Percentiles rank a stretch among this genome's conserved stretches.
These are phyloP conservation scores for Nezara viridula DNA, from an alignment of 2,888 invertebrate species.

Conservation along the genomic window DNA sequence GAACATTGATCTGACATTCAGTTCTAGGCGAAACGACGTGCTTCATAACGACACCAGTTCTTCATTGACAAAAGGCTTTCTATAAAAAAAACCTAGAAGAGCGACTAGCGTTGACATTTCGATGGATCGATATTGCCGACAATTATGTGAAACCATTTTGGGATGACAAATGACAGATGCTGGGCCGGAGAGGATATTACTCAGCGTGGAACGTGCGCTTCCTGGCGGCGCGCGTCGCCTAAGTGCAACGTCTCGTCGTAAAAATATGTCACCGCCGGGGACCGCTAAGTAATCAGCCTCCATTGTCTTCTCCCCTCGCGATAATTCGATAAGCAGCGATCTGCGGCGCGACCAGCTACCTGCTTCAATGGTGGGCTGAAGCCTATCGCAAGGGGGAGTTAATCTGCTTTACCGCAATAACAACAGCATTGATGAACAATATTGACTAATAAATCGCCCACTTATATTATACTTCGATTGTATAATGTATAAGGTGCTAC, in stretches of 20 bases:
- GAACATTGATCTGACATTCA: no score
- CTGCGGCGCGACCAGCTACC: background rate
- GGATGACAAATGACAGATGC: constrained; percentile 13
- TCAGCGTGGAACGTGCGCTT: background rate
- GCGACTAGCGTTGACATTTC: background rate
- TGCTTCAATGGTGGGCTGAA: background rate
- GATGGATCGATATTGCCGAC: background rate
- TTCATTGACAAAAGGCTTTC: background rate
- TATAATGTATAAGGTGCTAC: no score
- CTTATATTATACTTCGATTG: no score
- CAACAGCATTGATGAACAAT: background rate
- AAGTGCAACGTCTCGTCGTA: constrained; percentile 55
- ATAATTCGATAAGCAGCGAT: constrained; percentile 5
- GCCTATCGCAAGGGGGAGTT: background rate
- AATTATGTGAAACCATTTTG: constrained; percentile 27
- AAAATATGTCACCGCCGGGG: constrained; percentile 52
- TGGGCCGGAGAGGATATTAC: background rate
- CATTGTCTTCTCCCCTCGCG: constrained; percentile 18
- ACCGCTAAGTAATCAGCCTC: constrained; percentile 44
- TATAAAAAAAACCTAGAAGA: background rate
- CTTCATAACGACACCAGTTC: background rate
- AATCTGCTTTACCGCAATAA: no score
- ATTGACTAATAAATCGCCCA: no score
- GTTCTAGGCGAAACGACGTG: no score
- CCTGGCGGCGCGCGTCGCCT: background rate